Conservation (phyloP, 2,113 vertebrate species). For the Phrynocephalus versicolor region DNA sequence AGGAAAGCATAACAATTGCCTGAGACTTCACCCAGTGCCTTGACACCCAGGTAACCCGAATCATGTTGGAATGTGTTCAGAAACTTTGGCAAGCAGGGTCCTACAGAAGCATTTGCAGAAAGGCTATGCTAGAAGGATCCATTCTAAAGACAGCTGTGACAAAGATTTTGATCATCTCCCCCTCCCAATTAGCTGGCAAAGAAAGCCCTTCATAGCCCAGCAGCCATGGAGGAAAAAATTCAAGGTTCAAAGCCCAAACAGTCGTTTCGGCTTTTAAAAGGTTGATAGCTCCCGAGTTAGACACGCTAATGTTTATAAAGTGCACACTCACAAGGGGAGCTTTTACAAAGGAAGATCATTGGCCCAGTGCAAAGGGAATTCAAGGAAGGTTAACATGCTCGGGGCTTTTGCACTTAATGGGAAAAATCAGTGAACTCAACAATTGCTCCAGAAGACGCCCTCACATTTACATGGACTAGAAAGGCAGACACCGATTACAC, state of each 20-base stretch:
- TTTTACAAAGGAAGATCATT: conserved; percentile 35
- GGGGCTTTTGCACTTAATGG: conserved; percentile 60
- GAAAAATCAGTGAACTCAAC: conserved; percentile 63
- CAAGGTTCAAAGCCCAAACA: conserved; percentile 38
- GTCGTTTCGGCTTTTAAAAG: conserved; percentile 34
- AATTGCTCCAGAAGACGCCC: conserved; percentile 30
- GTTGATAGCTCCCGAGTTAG: conserved; percentile 35
- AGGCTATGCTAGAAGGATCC: not conserved
- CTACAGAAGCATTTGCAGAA: not conserved
- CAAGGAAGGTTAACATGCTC: conserved; percentile 48
- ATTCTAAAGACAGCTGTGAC: conserved; percentile 32
- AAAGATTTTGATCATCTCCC: conserved; percentile 35
- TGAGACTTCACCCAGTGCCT: too few relatives aligned
- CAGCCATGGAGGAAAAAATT: conserved; percentile 58
- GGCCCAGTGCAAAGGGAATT: conserved; percentile 30
- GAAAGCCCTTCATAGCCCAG: conserved; percentile 50
- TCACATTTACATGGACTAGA: conserved; percentile 46
- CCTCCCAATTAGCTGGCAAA: conserved; percentile 32
- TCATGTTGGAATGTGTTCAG: not conserved
- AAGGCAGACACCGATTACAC: conserved; percentile 48
- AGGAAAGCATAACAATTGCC: too few relatives aligned
- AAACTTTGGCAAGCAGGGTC: not conserved
- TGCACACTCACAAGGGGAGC: conserved; percentile 28
- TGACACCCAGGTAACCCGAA: too few relatives aligned
- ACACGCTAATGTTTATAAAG: conserved; percentile 53